Evolutionary conservation across 2,113 vertebrate species (phyloP), one percentile per base, ranked within the genome.

Genomic region (Campylorhamphus procurvoides): DNA sequence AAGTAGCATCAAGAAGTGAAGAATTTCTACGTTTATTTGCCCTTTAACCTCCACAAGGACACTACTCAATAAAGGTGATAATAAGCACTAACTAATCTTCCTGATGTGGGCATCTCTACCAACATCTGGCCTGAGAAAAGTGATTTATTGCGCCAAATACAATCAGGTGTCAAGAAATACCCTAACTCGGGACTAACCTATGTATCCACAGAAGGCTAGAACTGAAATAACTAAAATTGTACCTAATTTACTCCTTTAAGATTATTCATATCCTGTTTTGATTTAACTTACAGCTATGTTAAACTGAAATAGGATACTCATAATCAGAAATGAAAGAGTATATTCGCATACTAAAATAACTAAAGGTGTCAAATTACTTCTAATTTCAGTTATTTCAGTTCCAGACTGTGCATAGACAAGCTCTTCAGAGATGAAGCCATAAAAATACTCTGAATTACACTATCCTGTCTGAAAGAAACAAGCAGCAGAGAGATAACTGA

Each of bases 191-290:
- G 56, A 37, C 46, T 56, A 59, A 84, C 29, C 53, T 44, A 67
- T 12, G 66, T 82, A 71, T 78, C 68, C 52, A 78, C 60, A 78
- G 31, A 68, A 75, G 33, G 14, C 40, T 90, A 88, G 64, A 92
- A 96, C 60, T 31, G 64, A 93, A 94, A 78, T 93, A 93, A 88
- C 87, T 86, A 84, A 80, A 96, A 80, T 84, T 67, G 91, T 87
- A 89, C 64, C 64, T 72, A 88, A 92, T 93, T 74, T 86, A 93
- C 76, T 89, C 56, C 76, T 86, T 88, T 78, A 83, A 94, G 72
- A 94, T 94, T 96, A 96, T 97, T 95, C 94, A 96, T 84, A 94
- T 95, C 96, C 96, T 96, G 93, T 95, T 96, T 96, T 95, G 93
- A 93, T 94, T 93, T 84, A 94, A 96, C 83, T 90, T 93, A 94